Evolutionary conservation across 2,113 vertebrate genomes (phyloP).

Genomic region (Salvelinus alpinus): DNA sequence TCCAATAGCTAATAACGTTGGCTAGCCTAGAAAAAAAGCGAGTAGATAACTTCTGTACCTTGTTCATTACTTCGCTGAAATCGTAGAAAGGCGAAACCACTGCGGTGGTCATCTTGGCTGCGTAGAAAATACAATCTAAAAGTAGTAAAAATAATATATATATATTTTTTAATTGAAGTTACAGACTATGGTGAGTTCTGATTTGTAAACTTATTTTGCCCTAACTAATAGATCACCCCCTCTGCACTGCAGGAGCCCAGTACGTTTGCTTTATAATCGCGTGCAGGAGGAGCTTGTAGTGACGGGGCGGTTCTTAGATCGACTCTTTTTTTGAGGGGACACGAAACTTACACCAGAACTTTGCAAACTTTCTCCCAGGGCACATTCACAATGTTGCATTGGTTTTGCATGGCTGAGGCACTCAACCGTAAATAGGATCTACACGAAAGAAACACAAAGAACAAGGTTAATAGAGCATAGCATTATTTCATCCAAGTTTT

Average conservation of each 20-base stretch:
- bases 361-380: slow-evolving; percentile 9
- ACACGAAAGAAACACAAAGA: too few relatives aligned
- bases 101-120: slow-evolving; percentile 87
- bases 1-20: neutral
- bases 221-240: slow-evolving; percentile 71
- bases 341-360: slow-evolving; percentile 39
- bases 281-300: slow-evolving; percentile 67
- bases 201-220: slow-evolving; percentile 48
- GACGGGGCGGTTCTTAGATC: slow-evolving; percentile 60
- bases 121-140: slow-evolving; percentile 54
- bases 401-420: too few relatives aligned
- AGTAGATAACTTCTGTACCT: slow-evolving; percentile 73
- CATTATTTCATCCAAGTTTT: too few relatives aligned
- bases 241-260: slow-evolving; percentile 65
- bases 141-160: slow-evolving; percentile 30
- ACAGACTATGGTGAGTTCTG: slow-evolving; percentile 73
- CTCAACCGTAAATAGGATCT: too few relatives aligned
- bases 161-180: slow-evolving; percentile 63
- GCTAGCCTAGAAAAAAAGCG: neutral
- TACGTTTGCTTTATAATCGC: slow-evolving; percentile 76
- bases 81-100: slow-evolving; percentile 88
- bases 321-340: slow-evolving; percentile 25
- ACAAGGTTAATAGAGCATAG: too few relatives aligned
- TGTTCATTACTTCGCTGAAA: slow-evolving; percentile 91
- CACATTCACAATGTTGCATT: too few relatives aligned